phyloP scores from a whole-genome alignment of 2,797 vertebrate species.

The Coracias cyanogaster region DNA sequence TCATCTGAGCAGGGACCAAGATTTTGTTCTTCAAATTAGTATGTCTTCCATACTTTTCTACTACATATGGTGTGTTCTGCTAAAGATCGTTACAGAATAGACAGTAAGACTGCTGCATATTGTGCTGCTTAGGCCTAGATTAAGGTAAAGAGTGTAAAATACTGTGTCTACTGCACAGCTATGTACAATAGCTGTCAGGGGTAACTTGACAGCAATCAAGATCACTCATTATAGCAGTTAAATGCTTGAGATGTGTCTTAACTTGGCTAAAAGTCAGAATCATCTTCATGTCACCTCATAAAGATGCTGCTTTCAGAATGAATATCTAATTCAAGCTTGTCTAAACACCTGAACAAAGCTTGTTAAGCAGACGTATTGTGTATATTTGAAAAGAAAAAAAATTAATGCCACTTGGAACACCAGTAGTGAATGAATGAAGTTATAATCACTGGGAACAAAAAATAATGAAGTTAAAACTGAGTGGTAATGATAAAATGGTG shows the following conservation, averaged over 20 bases:
- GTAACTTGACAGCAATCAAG: neutral
- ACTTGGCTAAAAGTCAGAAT: too few relatives aligned
- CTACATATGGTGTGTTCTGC: fast-evolving
- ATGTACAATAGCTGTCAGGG: neutral
- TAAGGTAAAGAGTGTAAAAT: neutral
- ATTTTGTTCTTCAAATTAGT: neutral
- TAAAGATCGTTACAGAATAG: neutral
- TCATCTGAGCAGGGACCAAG: neutral
- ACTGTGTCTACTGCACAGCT: constrained; percentile 26
- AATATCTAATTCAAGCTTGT: neutral
- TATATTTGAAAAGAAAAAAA: neutral
- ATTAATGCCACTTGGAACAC: neutral
- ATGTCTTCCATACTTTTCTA: neutral
- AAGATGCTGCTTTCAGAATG: neutral
- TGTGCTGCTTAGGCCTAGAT: neutral
- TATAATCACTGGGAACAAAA: neutral
- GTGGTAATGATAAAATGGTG: neutral
- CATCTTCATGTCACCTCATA: too few relatives aligned
- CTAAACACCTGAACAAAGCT: neutral
- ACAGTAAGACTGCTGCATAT: too few relatives aligned
- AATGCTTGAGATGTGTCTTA: neutral
- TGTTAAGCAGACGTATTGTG: neutral
- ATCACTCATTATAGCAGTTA: neutral
- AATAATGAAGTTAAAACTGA: neutral
- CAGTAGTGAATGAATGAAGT: neutral